Conservation (phyloP, 2,888 invertebrate genomes). For the Boloria euphrosyne region DNA sequence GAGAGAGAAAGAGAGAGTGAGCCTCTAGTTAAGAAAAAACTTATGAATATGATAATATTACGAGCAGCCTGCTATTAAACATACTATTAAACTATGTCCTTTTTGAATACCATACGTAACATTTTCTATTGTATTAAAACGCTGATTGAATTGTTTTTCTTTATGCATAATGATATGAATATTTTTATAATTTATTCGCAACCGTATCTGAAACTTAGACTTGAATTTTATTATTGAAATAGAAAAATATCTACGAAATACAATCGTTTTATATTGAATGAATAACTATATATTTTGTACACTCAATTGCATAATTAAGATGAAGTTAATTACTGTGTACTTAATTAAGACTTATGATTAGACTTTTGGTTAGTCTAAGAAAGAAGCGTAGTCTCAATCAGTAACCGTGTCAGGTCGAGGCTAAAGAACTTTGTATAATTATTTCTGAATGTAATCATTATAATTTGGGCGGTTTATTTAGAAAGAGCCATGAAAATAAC, state of each 20-base stretch:
- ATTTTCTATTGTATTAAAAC: background rate
- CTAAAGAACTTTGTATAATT: slow-evolving; percentile 11
- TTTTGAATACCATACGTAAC: background rate
- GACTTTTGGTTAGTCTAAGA: background rate
- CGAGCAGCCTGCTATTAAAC: too few relatives aligned
- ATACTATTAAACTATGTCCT: too few relatives aligned
- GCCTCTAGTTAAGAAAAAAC: too few relatives aligned
- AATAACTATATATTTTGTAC: background rate
- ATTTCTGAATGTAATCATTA: slow-evolving; percentile 6
- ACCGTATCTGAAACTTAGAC: slow-evolving; percentile 3
- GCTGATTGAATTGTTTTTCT: slow-evolving; percentile 5
- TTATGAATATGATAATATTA: too few relatives aligned
- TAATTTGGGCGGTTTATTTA: background rate
- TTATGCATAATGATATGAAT: background rate
- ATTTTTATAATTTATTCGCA: background rate
- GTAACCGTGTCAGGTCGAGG: background rate
- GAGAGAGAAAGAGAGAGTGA: too few relatives aligned
- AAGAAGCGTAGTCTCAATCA: slow-evolving; percentile 2
- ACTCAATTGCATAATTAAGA: background rate
- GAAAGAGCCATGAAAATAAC: background rate
- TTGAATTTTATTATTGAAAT: slow-evolving; percentile 3
- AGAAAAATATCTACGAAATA: background rate
- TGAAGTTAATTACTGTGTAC: background rate
- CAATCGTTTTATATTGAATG: background rate
- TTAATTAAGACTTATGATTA: background rate